phyloP scores from a whole-genome alignment of 2,888 invertebrate genomes.

The Pristionchus mayeri region DNA sequence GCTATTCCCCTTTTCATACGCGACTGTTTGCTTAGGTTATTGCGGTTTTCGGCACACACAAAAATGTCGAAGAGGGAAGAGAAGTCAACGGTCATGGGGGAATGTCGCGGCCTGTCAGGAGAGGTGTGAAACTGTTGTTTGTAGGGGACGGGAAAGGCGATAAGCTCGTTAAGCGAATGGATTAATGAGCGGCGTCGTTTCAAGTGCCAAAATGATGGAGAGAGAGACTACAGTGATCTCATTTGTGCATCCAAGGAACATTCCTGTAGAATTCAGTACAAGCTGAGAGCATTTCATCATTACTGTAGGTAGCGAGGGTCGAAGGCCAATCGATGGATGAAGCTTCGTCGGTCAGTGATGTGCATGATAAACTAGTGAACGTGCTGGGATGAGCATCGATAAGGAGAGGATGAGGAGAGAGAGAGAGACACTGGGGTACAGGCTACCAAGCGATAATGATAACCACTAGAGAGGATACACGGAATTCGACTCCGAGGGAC shows the following conservation, averaged over 20 bases:
- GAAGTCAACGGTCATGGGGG: not conserved
- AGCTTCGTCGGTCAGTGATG: conserved; percentile 32
- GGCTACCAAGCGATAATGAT: conserved; percentile 23
- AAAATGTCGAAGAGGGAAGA: not conserved
- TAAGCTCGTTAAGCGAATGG: conserved; percentile 16
- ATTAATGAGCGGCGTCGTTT: conserved; percentile 31
- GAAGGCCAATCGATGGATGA: not conserved
- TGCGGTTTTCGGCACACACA: not conserved
- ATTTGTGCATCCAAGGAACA: too few species aligned
- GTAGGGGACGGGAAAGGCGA: not conserved
- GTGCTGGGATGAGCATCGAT: conserved; percentile 8
- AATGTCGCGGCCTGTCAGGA: not conserved
- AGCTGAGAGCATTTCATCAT: too few species aligned
- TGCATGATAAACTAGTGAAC: not conserved
- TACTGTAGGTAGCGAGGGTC: not conserved
- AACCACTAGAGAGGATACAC: not conserved
- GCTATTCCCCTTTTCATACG: conserved; percentile 5
- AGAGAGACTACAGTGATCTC: not conserved
- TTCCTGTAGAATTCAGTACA: too few species aligned
- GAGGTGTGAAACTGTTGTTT: conserved; percentile 1
- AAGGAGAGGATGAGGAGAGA: not conserved
- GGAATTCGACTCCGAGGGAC: not conserved
- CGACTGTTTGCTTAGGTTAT: not conserved
- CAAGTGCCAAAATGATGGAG: not conserved
- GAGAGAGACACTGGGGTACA: not conserved